phyloP scores from a whole-genome alignment of 2,113 vertebrate genomes.

The Acanthochromis polyacanthus region DNA sequence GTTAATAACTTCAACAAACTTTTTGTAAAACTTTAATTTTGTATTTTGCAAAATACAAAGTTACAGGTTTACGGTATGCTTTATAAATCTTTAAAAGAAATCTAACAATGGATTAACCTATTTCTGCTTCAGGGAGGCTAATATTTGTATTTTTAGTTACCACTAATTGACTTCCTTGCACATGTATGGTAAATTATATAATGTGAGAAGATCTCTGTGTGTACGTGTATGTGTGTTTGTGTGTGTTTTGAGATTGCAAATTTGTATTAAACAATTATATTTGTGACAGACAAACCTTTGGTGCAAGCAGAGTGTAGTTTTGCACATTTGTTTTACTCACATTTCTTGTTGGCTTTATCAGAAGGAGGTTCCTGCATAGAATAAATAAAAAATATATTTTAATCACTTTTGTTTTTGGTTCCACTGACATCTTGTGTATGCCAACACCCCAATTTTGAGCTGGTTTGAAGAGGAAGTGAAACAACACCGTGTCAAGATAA shows the following conservation, averaged over 20 bases:
- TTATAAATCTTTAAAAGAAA: no score
- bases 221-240: background rate
- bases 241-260: background rate
- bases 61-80: no score
- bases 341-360: background rate
- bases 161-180: no score
- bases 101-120: no score
- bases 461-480: background rate
- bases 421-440: background rate
- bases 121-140: no score
- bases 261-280: background rate
- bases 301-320: no score
- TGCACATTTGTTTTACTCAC: conserved; percentile 61
- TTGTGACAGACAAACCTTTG: no score
- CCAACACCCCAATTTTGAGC: background rate
- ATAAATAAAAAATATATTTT: background rate
- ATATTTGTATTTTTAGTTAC: no score
- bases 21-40: no score
- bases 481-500: background rate
- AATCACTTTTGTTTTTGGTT: background rate
- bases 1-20: no score
- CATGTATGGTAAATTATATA: no score
- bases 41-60: no score
- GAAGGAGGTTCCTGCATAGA: conserved; percentile 43
- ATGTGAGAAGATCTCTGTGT: background rate